Conservation (phyloP, 2,888 invertebrate species). For the Morpho helenor region DNA sequence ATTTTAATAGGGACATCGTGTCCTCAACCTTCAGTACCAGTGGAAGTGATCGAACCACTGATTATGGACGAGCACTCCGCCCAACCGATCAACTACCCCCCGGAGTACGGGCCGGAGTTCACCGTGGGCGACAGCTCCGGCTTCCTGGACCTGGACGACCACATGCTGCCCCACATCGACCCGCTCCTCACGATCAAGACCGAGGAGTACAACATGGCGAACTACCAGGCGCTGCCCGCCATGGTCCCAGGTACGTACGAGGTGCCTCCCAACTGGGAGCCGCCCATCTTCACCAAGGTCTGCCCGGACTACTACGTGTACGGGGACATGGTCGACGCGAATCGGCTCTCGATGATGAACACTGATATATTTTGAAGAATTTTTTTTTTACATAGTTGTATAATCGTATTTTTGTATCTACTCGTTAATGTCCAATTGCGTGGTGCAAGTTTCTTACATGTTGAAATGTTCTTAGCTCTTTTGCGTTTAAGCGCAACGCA, state of each 20-base stretch:
- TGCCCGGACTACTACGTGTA: constrained; percentile 37
- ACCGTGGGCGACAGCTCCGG: constrained; percentile 28
- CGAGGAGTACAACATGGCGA: constrained; percentile 11
- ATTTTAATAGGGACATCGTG: too few relatives aligned
- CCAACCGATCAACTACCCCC: constrained; percentile 8
- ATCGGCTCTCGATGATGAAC: constrained; percentile 43
- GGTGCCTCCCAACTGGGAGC: constrained; percentile 41
- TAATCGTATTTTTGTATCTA: constrained; percentile 31
- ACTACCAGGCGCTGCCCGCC: constrained; percentile 1
- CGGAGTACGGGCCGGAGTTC: constrained; percentile 63
- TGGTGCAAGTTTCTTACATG: too few relatives aligned
- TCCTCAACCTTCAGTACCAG: background rate
- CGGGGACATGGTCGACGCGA: constrained; percentile 36
- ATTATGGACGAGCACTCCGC: background rate
- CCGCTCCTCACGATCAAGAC: constrained; percentile 50
- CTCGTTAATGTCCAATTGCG: constrained; percentile 27
- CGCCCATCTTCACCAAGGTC: constrained; percentile 45
- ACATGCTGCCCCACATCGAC: constrained; percentile 60
- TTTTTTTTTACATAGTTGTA: constrained; percentile 28
- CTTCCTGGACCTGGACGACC: constrained; percentile 49
- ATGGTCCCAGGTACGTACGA: constrained; percentile 9
- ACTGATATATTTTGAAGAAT: constrained; percentile 48
- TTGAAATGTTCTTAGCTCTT: too few relatives aligned
- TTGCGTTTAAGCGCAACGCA: too few relatives aligned
- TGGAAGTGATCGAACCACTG: background rate